Percentiles rank a stretch among this genome's conserved stretches.
Conservation (phyloP, 2,888 invertebrate species). For the Eudasyphora cyanicolor region DNA sequence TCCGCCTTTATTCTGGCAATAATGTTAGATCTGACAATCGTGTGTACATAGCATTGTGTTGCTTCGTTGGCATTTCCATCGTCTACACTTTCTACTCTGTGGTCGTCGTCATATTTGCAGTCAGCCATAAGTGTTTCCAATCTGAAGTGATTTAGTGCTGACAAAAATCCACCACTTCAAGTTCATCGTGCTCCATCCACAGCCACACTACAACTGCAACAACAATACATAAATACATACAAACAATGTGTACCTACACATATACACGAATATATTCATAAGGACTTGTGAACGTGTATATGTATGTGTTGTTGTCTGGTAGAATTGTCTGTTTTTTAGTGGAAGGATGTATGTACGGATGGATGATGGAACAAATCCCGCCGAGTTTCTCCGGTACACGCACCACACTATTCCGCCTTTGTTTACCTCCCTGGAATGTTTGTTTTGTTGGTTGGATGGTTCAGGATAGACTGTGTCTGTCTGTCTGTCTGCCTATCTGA, state of each 20-base stretch:
- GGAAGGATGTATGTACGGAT: too few species aligned
- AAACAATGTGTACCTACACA: background rate
- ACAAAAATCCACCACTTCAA: slow-evolving; percentile 25
- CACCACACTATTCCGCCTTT: slow-evolving; percentile 13
- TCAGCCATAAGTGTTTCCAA: slow-evolving; percentile 3
- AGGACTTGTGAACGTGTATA: background rate
- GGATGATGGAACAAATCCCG: slow-evolving; percentile 38
- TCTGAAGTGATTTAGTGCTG: slow-evolving; percentile 35
- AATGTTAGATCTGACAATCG: too few species aligned
- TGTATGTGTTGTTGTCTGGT: background rate
- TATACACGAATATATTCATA: background rate
- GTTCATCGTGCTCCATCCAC: slow-evolving; percentile 14
- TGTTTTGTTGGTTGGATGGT: too few species aligned
- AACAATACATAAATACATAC: too few species aligned
- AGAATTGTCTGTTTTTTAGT: background rate
- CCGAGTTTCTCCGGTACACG: slow-evolving; percentile 21
- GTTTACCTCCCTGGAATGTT: too few species aligned
- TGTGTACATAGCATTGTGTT: background rate
- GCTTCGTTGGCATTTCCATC: background rate
- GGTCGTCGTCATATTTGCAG: background rate
- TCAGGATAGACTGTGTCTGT: too few species aligned
- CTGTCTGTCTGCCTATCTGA: slow-evolving; percentile 2
- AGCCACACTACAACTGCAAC: background rate
- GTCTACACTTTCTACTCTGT: slow-evolving; percentile 16
- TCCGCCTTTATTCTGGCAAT: too few species aligned